Percentiles rank a stretch among this genome's conserved stretches.
These are phyloP conservation scores for Pteria penguin DNA, from an alignment of 2,888 invertebrate genomes.

Conservation along the genomic window DNA sequence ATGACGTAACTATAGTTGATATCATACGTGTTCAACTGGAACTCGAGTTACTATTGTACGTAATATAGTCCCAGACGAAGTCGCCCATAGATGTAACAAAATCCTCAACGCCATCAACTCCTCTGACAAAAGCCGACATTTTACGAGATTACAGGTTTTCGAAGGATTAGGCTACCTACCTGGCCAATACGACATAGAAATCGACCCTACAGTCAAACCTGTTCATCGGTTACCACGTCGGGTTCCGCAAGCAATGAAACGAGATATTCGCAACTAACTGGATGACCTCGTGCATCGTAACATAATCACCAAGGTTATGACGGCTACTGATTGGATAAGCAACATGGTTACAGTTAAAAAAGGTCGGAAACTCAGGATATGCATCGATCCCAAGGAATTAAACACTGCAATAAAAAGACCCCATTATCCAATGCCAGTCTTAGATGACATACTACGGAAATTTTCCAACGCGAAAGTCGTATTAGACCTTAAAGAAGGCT, in stretches of 20 bases:
- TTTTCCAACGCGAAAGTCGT: constrained; percentile 50
- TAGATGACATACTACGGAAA: constrained; percentile 55
- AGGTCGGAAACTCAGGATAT: constrained; percentile 2
- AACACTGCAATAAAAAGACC: constrained; percentile 47
- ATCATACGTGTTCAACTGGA: too few relatives aligned
- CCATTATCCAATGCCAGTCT: constrained; percentile 46
- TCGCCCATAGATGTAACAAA: too few relatives aligned
- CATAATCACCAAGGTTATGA: constrained; percentile 15
- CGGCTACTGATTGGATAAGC: constrained; percentile 24
- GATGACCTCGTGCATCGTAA: not conserved
- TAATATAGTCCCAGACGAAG: too few relatives aligned
- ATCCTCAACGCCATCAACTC: too few relatives aligned
- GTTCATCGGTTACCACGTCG: constrained; percentile 7
- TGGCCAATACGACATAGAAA: not conserved
- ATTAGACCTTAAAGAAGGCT: constrained; percentile 47
- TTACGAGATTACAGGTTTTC: too few relatives aligned
- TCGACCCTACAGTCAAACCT: constrained; percentile 18
- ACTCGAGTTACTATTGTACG: too few relatives aligned
- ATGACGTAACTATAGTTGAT: too few relatives aligned
- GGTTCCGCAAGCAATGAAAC: constrained; percentile 1
- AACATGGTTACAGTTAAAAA: constrained; percentile 28
- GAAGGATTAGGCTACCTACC: constrained; percentile 6
- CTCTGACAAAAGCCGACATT: too few relatives aligned
- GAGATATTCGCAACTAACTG: not conserved
- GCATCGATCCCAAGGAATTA: constrained; percentile 30